Percentiles rank a stretch among this genome's conserved stretches.
phyloP scores from a whole-genome alignment of 1,140 invertebrate species.

The Papilio polytes region DNA sequence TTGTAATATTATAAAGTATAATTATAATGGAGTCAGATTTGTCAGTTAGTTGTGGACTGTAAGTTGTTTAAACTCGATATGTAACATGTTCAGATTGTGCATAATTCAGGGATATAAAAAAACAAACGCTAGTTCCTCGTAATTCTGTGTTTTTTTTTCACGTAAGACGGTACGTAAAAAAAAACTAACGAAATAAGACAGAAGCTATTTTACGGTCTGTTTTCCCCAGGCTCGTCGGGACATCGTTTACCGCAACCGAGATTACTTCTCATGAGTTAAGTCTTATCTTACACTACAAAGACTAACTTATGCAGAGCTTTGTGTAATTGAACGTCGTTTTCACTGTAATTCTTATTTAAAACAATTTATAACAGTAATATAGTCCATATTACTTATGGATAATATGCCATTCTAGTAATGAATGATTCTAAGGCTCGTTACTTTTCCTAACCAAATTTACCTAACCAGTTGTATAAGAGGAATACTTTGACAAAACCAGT shows the following conservation, averaged over 20 bases:
- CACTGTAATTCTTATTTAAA: not conserved
- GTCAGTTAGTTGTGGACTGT: too few relatives aligned
- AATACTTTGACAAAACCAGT: too few relatives aligned
- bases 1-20: too few relatives aligned
- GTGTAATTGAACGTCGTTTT: not conserved
- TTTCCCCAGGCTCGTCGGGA: not conserved
- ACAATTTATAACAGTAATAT: not conserved
- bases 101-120: too few relatives aligned
- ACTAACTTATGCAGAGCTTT: not conserved
- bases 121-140: not conserved
- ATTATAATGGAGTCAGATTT: too few relatives aligned
- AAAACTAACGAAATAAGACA: constrained; percentile 5
- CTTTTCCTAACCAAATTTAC: too few relatives aligned
- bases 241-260: not conserved
- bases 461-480: too few relatives aligned
- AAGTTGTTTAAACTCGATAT: too few relatives aligned
- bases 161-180: too few relatives aligned
- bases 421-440: too few relatives aligned
- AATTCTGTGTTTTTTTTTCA: not conserved
- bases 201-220: constrained; percentile 9
- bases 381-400: too few relatives aligned
- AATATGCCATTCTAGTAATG: not conserved
- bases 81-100: too few relatives aligned
- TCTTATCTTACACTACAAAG: not conserved
- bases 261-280: constrained; percentile 9